Percentiles rank a stretch among this genome's conserved stretches.
Conservation (phyloP, 2,113 vertebrate species). For the Larimichthys polyactis region DNA sequence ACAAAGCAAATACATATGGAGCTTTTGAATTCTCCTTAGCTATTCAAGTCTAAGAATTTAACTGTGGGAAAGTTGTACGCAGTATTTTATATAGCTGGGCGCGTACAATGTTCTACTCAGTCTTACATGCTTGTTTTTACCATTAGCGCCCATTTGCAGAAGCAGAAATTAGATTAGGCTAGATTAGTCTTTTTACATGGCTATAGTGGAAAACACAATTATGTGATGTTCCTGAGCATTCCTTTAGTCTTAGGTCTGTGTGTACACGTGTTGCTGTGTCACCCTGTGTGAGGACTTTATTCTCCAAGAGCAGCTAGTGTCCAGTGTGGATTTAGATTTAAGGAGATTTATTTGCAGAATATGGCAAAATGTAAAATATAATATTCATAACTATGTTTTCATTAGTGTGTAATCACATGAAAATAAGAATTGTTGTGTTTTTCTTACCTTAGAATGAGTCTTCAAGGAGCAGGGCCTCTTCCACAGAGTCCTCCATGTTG, state of each 20-base stretch:
- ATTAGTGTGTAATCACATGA: too few relatives aligned
- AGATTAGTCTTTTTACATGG: neutral
- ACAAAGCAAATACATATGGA: constrained; percentile 44
- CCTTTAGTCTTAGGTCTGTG: constrained; percentile 6
- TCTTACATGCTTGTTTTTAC: constrained; percentile 34
- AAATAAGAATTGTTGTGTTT: too few relatives aligned
- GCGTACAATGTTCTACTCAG: neutral
- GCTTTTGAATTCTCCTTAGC: neutral
- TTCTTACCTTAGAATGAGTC: too few relatives aligned
- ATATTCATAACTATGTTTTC: too few relatives aligned
- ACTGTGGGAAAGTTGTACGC: constrained; percentile 25
- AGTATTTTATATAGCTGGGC: neutral
- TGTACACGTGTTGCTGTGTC: constrained; percentile 13
- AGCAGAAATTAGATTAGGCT: constrained; percentile 65
- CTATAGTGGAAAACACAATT: constrained; percentile 59
- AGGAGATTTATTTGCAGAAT: too few relatives aligned
- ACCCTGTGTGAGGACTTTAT: constrained; percentile 18
- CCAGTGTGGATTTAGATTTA: too few relatives aligned
- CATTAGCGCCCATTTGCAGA: constrained; percentile 27
- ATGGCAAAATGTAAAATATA: too few relatives aligned
- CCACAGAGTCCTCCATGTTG: too few relatives aligned
- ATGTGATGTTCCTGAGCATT: constrained; percentile 52
- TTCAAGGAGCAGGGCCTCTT: too few relatives aligned
- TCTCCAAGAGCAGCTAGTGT: constrained; percentile 1
- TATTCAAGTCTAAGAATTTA: neutral